Evolutionary conservation across 92 coral and sea anemone genomes (phyloP), one percentile per base, ranked within the genome.

Genomic region (Virgularia gustaviana): DNA sequence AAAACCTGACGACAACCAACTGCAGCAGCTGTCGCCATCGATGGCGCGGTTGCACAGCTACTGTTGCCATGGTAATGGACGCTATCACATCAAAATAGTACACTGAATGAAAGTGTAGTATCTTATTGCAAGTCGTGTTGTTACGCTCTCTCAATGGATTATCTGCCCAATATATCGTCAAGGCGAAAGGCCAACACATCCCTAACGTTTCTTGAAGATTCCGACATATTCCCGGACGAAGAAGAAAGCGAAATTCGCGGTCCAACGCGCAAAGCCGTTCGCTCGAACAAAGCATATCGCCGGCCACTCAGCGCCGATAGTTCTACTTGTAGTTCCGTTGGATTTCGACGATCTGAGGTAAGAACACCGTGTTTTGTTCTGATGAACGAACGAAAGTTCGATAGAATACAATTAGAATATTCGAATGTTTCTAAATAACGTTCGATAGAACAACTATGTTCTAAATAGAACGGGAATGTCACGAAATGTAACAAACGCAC

Each of bases 291-390:
- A 24, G 95, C 96, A 15, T 86, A 84, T 78, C 81, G 96, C 27
- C 77, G 87, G 76, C 52, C 90, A 51, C 76, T 87, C 16, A 86
- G 96, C 73, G 96, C 90, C 24, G 90, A 75, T 51, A 89, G 96
- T 31, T 94, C 99, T 0, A 80, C 91, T 62, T 84, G 88, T 41
- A 89, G 79, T 80, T 94, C 99, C 0, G 90, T 90, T 19, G 86
- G 80, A 11, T 91, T 85, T 43, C 79, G 89, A 70, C 70, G 95
- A 72, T 78, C 76, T 71, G 99, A 94, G 96, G 99, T 94, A 66
- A 44, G 82, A n/a, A 3, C 51, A 11, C 19, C 19, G 36, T 63
- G 23, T 6, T 4, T 27, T n/a, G n/a, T n/a, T n/a, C n/a, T n/a
- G n/a, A n/a, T n/a, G n/a, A n/a, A n/a, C n/a, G n/a, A n/a, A n/a